Conservation (phyloP, 1,140 invertebrate species). For the Solen grandis region DNA sequence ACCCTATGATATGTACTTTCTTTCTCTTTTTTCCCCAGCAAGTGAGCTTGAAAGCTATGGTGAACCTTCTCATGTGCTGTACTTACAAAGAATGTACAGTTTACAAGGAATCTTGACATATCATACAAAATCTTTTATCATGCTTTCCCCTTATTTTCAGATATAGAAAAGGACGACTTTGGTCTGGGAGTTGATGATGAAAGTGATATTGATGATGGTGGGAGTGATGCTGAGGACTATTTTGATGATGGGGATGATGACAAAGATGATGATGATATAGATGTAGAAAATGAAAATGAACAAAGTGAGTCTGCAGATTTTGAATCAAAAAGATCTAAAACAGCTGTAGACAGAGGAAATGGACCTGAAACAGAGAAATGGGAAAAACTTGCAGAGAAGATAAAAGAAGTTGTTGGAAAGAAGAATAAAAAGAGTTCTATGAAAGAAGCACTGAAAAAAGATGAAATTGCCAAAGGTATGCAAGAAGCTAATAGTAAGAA, state of each 20-base stretch:
- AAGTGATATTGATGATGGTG: constrained; percentile 38
- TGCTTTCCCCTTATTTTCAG: too few species aligned
- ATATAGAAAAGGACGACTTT: neutral
- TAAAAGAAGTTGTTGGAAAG: constrained; percentile 28
- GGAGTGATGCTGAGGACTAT: constrained; percentile 14
- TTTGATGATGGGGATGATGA: constrained; percentile 27
- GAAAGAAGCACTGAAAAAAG: constrained; percentile 2
- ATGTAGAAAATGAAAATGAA: constrained; percentile 38
- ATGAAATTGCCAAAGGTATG: neutral
- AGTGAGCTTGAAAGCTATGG: too few species aligned
- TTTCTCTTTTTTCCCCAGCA: too few species aligned
- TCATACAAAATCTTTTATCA: too few species aligned
- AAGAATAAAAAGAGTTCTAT: constrained; percentile 17
- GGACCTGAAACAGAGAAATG: constrained; percentile 53
- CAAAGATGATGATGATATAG: constrained; percentile 27
- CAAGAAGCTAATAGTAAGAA: constrained; percentile 8
- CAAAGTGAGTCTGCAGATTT: neutral
- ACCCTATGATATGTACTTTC: too few species aligned
- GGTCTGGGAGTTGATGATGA: neutral
- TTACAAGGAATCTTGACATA: too few species aligned
- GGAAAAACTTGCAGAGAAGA: constrained; percentile 60
- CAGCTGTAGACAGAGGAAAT: constrained; percentile 17
- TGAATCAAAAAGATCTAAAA: neutral
- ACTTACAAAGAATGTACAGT: too few species aligned
- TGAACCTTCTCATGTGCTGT: too few species aligned